Conservation (phyloP, 2,888 invertebrate species). For the Ormyrus nitidulus region DNA sequence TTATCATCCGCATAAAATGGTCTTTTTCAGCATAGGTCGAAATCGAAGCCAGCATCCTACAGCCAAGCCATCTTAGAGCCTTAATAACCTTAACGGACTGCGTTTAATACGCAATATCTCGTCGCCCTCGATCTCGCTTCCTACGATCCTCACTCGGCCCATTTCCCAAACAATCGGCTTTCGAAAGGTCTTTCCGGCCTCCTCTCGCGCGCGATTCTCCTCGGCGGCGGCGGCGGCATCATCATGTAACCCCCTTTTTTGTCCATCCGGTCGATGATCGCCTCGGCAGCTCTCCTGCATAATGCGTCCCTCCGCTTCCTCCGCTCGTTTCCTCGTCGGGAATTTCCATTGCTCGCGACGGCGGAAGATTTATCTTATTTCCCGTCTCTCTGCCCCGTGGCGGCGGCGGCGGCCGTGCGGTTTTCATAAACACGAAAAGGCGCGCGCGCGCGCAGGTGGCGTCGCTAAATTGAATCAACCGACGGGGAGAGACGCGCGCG, state of each 20-base stretch:
- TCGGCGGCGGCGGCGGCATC: background rate
- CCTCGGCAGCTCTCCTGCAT: too few species aligned
- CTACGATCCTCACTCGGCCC: background rate
- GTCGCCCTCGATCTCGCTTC: too few species aligned
- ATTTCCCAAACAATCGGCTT: background rate
- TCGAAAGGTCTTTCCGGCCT: background rate
- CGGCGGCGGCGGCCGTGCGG: too few species aligned
- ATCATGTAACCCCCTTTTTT: background rate
- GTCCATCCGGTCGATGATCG: background rate
- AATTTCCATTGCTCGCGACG: slow-evolving; percentile 26
- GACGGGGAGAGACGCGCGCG: too few species aligned
- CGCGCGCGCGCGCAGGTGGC: background rate
- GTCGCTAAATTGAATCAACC: background rate
- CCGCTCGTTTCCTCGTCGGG: slow-evolving; percentile 16
- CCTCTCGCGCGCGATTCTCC: background rate
- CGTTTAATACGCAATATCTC: too few species aligned
- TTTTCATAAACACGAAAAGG: too few species aligned
- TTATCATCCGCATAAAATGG: too few species aligned
- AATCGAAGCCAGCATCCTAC: too few species aligned
- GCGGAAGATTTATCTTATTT: slow-evolving; percentile 15
- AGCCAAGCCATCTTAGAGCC: too few species aligned
- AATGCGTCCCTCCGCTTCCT: background rate
- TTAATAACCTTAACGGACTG: too few species aligned
- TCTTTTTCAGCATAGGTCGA: too few species aligned
- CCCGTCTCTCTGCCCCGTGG: background rate